Conservation (phyloP, 2,888 invertebrate species). For the Drosophila algonquin region DNA sequence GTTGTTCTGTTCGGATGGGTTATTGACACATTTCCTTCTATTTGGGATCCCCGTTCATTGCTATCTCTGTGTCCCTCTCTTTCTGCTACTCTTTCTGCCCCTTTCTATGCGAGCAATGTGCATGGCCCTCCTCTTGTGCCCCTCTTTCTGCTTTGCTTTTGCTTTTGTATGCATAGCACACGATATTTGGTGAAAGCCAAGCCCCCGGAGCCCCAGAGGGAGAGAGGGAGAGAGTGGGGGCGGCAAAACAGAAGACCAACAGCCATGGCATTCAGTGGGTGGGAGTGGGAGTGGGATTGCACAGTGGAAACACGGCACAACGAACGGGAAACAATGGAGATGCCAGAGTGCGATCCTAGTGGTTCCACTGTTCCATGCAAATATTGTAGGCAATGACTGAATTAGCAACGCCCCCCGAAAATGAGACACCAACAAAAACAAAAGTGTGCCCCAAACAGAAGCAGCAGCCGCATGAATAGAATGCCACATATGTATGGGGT, state of each 20-base stretch:
- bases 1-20: slow-evolving; percentile 15
- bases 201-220: slow-evolving; percentile 38
- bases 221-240: slow-evolving; percentile 8
- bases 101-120: too few relatives aligned
- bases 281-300: neutral
- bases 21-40: slow-evolving; percentile 39
- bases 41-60: slow-evolving; percentile 26
- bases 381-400: slow-evolving; percentile 45
- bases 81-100: slow-evolving; percentile 38
- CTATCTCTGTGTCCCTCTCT: slow-evolving; percentile 4
- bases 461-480: slow-evolving; percentile 31
- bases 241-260: slow-evolving; percentile 3
- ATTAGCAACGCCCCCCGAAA: slow-evolving; percentile 51
- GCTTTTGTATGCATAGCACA: slow-evolving; percentile 69
- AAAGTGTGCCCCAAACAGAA: slow-evolving; percentile 4
- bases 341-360: neutral
- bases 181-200: slow-evolving; percentile 71
- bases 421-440: neutral
- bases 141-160: slow-evolving; percentile 17
- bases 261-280: neutral
- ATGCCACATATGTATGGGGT: neutral
- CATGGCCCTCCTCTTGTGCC: neutral
- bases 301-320: slow-evolving; percentile 5
- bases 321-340: neutral
- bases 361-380: slow-evolving; percentile 17